Base-by-base conservation (phyloP, 2,113 vertebrate genomes). In the Tragelaphus strepsiceros region DNA sequence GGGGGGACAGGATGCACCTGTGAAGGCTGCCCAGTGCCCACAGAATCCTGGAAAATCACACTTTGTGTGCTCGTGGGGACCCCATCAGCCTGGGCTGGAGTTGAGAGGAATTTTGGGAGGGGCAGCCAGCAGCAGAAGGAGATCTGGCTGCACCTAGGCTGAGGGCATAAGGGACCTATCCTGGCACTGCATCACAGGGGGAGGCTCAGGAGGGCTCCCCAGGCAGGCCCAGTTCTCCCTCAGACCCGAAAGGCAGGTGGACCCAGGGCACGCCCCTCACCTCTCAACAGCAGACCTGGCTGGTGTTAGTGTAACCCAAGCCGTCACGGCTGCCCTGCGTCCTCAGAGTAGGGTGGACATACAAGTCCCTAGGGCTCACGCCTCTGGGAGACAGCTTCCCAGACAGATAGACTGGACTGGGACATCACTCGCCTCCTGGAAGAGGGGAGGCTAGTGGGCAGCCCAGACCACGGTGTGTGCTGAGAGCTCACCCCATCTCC, bases 11-110 rank as follows among this genome's bases (percentile, higher is more conserved):
- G 86, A 30, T 54, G 19, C 49, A n/a, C 2, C 51, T 26, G 4
- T 0, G 10, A 83, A 46, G 84, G 21, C 10, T 15, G 13, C 19
- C 0, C 0, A 0, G 6, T 54, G n/a, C 59, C 81, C 53, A 4
- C 35, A 22, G 51, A 19, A 43, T 0, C 35, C 17, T 11, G 49
- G 59, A 78, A 67, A 3, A 74, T 87, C 51, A 28, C 62, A 92
- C 58, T 58, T 32, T 35, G 30, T 53, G 19, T 87, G 43, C 46
- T 11, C 4, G 0, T 21, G 15, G 22, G 22, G 1, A 28, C 32
- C 7, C 30, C 30, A 12, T 39, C 12, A 24, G 58, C 56, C 46
- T 59, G 43, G 39, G 54, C 26, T 74, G 61, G 13, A 28, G 28
- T 54, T 26, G 59, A 85, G 21, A 43, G 30, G 22, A 56, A 21